Evolutionary conservation across 2,113 vertebrate species (phyloP).

Genomic region (Ardeotis arabs): DNA sequence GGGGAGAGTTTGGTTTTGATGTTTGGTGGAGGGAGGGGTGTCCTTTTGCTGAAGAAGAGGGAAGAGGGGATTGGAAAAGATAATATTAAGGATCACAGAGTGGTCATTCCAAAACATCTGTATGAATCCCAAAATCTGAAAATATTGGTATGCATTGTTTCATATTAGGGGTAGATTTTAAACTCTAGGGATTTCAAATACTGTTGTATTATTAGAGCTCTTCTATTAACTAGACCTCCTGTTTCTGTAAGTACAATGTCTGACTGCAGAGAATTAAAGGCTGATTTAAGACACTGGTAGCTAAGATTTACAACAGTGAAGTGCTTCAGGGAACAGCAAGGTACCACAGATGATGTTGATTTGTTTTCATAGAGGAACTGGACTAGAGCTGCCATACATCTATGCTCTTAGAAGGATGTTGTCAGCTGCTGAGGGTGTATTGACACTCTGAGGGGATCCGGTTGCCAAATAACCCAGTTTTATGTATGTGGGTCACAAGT

Average conservation of each 20-base stretch:
- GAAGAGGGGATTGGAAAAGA: background rate
- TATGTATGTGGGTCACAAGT: background rate
- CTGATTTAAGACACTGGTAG: background rate
- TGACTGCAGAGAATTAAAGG: background rate
- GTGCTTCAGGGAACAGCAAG: background rate
- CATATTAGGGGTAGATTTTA: background rate
- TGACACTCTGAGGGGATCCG: background rate
- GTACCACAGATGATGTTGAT: background rate
- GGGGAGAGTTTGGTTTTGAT: background rate
- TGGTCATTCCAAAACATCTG: background rate
- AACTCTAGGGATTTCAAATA: background rate
- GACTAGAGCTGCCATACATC: background rate
- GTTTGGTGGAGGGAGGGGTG: background rate
- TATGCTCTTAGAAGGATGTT: background rate
- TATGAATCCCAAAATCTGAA: background rate
- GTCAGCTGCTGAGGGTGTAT: background rate
- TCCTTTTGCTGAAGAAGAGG: background rate
- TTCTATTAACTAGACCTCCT: background rate
- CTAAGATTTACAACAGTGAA: background rate
- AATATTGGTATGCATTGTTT: background rate
- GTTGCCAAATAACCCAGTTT: background rate
- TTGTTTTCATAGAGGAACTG: background rate
- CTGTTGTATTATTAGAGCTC: background rate
- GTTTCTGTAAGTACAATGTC: background rate
- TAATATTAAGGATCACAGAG: background rate